phyloP scores from a whole-genome alignment of 2,113 vertebrate species.

The Aspiorhynchus laticeps region DNA sequence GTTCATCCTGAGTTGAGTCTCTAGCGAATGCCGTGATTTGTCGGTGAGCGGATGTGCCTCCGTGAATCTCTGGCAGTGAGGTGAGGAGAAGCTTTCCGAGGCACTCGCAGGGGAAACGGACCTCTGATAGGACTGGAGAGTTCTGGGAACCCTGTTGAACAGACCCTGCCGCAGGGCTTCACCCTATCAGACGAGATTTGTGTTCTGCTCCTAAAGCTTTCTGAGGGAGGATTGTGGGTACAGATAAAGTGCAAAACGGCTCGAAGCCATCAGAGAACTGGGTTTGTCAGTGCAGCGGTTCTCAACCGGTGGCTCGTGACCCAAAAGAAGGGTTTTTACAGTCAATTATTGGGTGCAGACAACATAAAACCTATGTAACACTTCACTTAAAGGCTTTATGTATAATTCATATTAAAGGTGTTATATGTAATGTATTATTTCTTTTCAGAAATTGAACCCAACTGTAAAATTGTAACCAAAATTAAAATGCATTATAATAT shows the following conservation, averaged over 20 bases:
- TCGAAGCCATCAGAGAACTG: conserved; percentile 48
- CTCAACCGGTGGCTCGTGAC: neutral
- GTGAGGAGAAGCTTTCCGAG: conserved; percentile 39
- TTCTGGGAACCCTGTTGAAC: conserved; percentile 29
- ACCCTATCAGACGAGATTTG: neutral
- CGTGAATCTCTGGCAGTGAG: conserved; percentile 50
- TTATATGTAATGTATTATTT: neutral
- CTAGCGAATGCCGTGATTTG: conserved; percentile 22
- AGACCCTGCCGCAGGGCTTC: conserved; percentile 15
- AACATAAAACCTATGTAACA: neutral
- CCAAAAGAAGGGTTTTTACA: neutral
- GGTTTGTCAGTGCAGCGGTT: conserved; percentile 29
- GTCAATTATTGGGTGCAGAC: neutral
- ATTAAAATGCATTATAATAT: too few relatives aligned
- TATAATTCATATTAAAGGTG: too few relatives aligned
- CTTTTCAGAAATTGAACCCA: neutral
- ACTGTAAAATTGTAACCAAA: too few relatives aligned
- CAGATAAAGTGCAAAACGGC: conserved; percentile 77
- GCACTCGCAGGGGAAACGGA: conserved; percentile 37
- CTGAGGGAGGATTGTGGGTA: conserved; percentile 59
- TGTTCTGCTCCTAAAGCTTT: conserved; percentile 47
- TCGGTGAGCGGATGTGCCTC: neutral
- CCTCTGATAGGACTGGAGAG: conserved; percentile 32
- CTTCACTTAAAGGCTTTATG: too few relatives aligned
- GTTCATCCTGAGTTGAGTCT: conserved; percentile 48